Base-by-base conservation (phyloP, 2,888 invertebrate genomes). In the Drosophila imparisetae region DNA sequence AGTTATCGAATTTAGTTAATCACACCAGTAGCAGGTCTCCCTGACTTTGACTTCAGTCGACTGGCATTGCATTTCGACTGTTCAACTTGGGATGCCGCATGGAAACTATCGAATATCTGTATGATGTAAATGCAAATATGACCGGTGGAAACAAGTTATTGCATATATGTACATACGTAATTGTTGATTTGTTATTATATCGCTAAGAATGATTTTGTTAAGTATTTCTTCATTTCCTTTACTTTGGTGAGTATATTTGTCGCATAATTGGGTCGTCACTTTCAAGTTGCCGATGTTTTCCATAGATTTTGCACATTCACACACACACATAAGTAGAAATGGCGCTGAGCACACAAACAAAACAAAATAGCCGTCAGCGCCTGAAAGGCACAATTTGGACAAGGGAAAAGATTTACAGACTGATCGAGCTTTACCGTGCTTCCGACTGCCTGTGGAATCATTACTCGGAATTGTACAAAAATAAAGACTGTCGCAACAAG, bases 361-460 rank as follows among this genome's bases (percentile, higher is more conserved):
- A 70, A 65, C 58, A 62, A 30, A 73, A 13, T 2, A 45, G 63
- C 7, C 67, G 73, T 7, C 75, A 73, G 40, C 66, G 66, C 2
- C 78, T 84, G 0, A 90, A 83, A 45, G 60, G 74, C 1, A 83
- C 81, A 1, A 81, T 90, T 27, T 93, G 93, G 93, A 91, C 92
- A 10, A 76, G 90, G 2, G 91, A 92, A 27, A 92, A 91, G 70
- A 92, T 92, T 8, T 76, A 81, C 6, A 86, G 90, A 15, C 76
- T 93, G 1, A 93, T 93, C 38, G 80, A 90, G 2, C 72, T 92
- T 0, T 93, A 93, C 50, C 88, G 91, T 24, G 68, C 81, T 0
- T 90, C 92, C 36, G 91, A 93, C 66, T 93, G 93, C 57, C 78
- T 93, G 11, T 93, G 93, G 93, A 92, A 93, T 66, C 91, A 90